Evolutionary conservation across 2,113 vertebrate genomes (phyloP), one percentile per base, ranked within the genome.

Genomic region (Sprattus sprattus): DNA sequence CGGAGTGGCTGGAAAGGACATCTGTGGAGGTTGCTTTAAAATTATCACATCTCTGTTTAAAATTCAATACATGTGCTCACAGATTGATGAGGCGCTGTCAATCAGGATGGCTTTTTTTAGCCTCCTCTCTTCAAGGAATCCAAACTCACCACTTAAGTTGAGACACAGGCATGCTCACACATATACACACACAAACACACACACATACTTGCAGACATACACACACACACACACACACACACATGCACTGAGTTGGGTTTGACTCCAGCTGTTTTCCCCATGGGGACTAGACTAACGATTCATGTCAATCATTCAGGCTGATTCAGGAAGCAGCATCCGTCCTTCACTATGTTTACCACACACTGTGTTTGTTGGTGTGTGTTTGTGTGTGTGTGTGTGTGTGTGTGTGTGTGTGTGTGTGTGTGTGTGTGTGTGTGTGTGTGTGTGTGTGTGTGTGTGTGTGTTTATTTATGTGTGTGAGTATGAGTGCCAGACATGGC

Each of bases 201-300:
- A 57, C 85, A 57, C 64, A 86, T 39, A 81, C 49, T 82, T 15
- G 75, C 67, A 44, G 47, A 67, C 81, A 82, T 46, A 71, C 85
- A 16, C 81, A 83, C 81, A 78, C 85, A 86, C 54, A 45, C 78
- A 57, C 32, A 83, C 82, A 80, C 82, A 82, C 81, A 78, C 8
- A 57, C 20, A n/a, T 25, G 57, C 50, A 78, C 71, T 64, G 28
- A 75, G 10, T 0, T 75, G 25, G 67, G 67, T 32, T 75, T 75
- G 25, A 32, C 71, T 44, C 28, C 11, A 78, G 71, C 10, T 16
- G 9, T 15, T 32, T 75, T 16, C 67, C 13, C 67, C 67, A 75
- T 39, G 67, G 28, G 67, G 67, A 75, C 67, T 32, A 16, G 10
- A 39, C 13, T 28, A 75, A 15, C 4, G 28, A 15, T 16, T 15